These are phyloP conservation scores for Muschampia plurimacula DNA, from an alignment of 2,888 invertebrate genomes.

Conservation along the genomic window DNA sequence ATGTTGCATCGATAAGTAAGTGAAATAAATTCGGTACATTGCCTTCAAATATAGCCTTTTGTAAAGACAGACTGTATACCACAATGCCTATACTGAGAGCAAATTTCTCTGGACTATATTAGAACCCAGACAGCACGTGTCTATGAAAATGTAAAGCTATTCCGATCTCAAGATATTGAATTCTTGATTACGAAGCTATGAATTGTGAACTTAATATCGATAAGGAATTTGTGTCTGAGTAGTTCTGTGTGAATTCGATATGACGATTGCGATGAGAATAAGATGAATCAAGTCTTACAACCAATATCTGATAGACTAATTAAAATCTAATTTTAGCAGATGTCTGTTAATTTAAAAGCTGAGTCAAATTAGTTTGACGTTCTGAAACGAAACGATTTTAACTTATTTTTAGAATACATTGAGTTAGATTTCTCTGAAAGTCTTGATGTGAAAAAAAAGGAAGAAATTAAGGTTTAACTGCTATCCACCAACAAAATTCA, in stretches of 20 bases:
- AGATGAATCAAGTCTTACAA: neutral
- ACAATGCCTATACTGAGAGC: neutral
- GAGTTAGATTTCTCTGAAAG: too few species aligned
- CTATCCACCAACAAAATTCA: neutral
- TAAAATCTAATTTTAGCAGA: too few species aligned
- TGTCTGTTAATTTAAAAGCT: neutral
- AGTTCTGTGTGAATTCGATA: neutral
- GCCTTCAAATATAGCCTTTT: neutral
- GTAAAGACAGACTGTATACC: neutral
- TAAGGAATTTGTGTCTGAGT: slow-evolving; percentile 2
- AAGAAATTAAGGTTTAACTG: neutral
- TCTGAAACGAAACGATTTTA: too few species aligned
- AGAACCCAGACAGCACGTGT: slow-evolving; percentile 1
- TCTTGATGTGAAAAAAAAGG: neutral
- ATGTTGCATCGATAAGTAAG: neutral
- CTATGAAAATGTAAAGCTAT: neutral
- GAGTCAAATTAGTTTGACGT: neutral
- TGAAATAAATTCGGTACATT: neutral
- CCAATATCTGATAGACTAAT: neutral
- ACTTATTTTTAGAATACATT: too few species aligned
- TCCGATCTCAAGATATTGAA: slow-evolving; percentile 25
- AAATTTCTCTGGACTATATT: slow-evolving; percentile 1
- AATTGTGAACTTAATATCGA: slow-evolving; percentile 17
- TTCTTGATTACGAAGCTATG: slow-evolving; percentile 27
- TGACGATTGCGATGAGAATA: neutral